A percentile compares a stretch with the other conserved stretches of the same genome.
These are phyloP conservation scores for Epinotia demarniana DNA, from an alignment of 2,888 invertebrate genomes.

Conservation along the genomic window DNA sequence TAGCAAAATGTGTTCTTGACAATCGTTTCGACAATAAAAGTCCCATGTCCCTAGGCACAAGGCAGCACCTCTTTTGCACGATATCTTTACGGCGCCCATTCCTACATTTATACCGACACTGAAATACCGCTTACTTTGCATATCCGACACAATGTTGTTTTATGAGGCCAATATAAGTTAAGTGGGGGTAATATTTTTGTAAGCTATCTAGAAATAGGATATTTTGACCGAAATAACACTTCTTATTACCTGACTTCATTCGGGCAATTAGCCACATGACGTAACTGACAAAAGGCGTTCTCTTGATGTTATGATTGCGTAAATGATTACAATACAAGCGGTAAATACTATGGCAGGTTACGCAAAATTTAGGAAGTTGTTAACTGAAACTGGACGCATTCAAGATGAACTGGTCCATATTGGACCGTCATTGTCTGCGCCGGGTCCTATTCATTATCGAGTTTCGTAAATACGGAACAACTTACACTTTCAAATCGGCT, in stretches of 20 bases:
- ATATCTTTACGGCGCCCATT: constrained; percentile 31
- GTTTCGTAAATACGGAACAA: constrained; percentile 56
- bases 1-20: not conserved
- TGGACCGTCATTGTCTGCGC: constrained; percentile 44
- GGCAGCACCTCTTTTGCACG: constrained; percentile 22
- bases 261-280: constrained; percentile 22
- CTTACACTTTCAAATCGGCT: constrained; percentile 76
- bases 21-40: constrained; percentile 11
- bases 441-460: constrained; percentile 48
- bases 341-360: constrained; percentile 46
- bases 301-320: constrained; percentile 34
- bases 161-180: constrained; percentile 39
- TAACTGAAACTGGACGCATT: constrained; percentile 24
- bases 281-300: constrained; percentile 38
- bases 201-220: constrained; percentile 32
- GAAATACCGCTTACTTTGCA: constrained; percentile 44
- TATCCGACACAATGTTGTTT: constrained; percentile 44
- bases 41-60: not conserved
- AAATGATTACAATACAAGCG: constrained; percentile 27
- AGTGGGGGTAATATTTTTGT: constrained; percentile 38
- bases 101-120: constrained; percentile 33
- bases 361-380: constrained; percentile 51
- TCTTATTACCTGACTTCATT: constrained; percentile 23
- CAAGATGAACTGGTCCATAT: constrained; percentile 42
- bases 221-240: constrained; percentile 22